These are phyloP conservation scores for Carabus problematicus DNA, from an alignment of 2,888 invertebrate genomes.

Conservation along the genomic window DNA sequence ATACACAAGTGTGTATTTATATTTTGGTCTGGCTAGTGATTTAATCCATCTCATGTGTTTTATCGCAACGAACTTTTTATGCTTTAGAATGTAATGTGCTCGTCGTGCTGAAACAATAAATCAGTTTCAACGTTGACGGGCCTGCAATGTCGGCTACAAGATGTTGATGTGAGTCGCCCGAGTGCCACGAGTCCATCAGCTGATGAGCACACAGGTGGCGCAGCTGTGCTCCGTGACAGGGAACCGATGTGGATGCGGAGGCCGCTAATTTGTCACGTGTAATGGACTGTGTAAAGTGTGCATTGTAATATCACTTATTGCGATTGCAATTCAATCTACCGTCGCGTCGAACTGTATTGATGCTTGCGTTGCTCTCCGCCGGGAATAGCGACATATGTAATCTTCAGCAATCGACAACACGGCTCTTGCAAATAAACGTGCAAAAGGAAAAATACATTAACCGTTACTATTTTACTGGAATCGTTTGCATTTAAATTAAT, in stretches of 20 bases:
- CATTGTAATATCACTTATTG: slow-evolving; percentile 41
- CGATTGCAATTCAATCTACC: slow-evolving; percentile 40
- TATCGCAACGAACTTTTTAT: neutral
- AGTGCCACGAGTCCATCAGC: slow-evolving; percentile 37
- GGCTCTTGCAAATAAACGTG: neutral
- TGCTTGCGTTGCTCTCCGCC: slow-evolving; percentile 15
- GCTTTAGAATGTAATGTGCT: slow-evolving; percentile 33
- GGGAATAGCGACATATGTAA: slow-evolving; percentile 11
- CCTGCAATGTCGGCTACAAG: neutral
- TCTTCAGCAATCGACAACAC: neutral
- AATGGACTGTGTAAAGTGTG: slow-evolving; percentile 38
- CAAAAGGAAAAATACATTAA: slow-evolving; percentile 17
- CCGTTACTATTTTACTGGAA: slow-evolving; percentile 34
- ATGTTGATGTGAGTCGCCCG: neutral
- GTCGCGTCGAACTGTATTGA: slow-evolving; percentile 16
- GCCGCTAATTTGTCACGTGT: slow-evolving; percentile 42
- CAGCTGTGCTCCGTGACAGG: slow-evolving; percentile 9
- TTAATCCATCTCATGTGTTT: slow-evolving; percentile 17
- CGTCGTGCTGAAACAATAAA: slow-evolving; percentile 21
- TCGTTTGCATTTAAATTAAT: slow-evolving; percentile 40
- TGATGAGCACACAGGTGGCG: slow-evolving; percentile 38
- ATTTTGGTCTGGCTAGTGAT: too few species aligned
- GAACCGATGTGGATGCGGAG: neutral
- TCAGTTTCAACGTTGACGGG: slow-evolving; percentile 15
- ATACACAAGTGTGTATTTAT: too few species aligned